phyloP scores from a whole-genome alignment of 2,797 vertebrate genomes.

The Syngnathus rostellatus region DNA sequence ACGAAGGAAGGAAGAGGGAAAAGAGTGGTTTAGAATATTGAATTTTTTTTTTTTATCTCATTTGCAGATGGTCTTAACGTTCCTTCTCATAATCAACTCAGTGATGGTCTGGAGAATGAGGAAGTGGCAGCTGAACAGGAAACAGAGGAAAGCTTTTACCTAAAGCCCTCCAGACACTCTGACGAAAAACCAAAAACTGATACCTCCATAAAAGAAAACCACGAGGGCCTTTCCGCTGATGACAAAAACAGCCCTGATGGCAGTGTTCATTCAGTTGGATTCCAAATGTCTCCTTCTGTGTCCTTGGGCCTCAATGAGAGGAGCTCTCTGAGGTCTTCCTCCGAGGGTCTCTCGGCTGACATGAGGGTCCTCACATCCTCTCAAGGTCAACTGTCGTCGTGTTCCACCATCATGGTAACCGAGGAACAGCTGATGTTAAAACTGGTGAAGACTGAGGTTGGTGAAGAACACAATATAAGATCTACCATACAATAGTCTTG shows the following conservation, averaged over 20 bases:
- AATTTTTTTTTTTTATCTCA: background rate
- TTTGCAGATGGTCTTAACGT: background rate
- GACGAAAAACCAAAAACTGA: background rate
- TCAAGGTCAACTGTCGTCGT: slow-evolving; percentile 22
- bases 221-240: background rate
- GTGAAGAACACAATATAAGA: background rate
- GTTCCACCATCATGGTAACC: slow-evolving; percentile 38
- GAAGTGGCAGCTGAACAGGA: slow-evolving; percentile 4
- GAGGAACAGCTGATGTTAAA: slow-evolving; percentile 49
- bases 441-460: slow-evolving; percentile 36
- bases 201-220: background rate
- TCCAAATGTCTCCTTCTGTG: background rate
- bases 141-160: background rate
- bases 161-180: background rate
- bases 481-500: no score
- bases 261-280: slow-evolving; percentile 13
- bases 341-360: slow-evolving; percentile 1
- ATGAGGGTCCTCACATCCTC: slow-evolving; percentile 5
- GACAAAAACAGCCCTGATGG: slow-evolving; percentile 9
- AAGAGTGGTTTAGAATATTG: background rate
- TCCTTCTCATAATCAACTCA: slow-evolving; percentile 8
- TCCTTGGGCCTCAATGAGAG: slow-evolving; percentile 9
- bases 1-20: background rate
- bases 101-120: background rate
- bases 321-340: slow-evolving; percentile 21